Conservation (phyloP, 2,888 invertebrate species). For the Hypena proboscidalis region DNA sequence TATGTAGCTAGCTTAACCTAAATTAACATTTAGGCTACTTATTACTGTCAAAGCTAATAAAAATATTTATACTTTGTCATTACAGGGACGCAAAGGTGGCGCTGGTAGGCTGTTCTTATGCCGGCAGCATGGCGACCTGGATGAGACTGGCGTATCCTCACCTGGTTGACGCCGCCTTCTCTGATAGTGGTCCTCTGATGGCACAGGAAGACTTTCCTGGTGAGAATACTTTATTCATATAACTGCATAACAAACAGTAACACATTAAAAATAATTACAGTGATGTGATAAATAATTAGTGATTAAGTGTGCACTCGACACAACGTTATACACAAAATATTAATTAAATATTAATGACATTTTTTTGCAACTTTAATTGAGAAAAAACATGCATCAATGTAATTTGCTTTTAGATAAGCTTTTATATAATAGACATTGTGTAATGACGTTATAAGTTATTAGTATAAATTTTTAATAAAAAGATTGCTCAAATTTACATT, state of each 20-base stretch:
- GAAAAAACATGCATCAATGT: too few species aligned
- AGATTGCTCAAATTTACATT: too few species aligned
- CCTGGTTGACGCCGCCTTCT: slow-evolving; percentile 83
- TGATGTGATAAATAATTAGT: background rate
- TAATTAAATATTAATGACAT: too few species aligned
- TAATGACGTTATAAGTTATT: too few species aligned
- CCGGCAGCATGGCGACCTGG: slow-evolving; percentile 87
- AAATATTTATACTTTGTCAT: background rate
- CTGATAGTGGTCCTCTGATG: slow-evolving; percentile 85
- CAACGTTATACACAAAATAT: too few species aligned
- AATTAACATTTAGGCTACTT: background rate
- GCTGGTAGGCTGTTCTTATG: slow-evolving; percentile 86
- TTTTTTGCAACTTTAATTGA: too few species aligned
- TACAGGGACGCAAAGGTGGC: slow-evolving; percentile 67
- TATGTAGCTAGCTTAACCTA: background rate
- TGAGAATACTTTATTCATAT: slow-evolving; percentile 49
- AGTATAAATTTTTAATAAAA: too few species aligned
- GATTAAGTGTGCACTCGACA: too few species aligned
- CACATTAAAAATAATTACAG: background rate
- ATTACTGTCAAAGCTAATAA: background rate
- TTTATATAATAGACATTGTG: too few species aligned
- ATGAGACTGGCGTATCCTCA: slow-evolving; percentile 85
- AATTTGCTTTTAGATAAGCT: too few species aligned
- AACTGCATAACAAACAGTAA: background rate
- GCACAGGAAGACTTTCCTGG: slow-evolving; percentile 86